phyloP scores from a whole-genome alignment of 2,888 invertebrate genomes.

The Ophioninae sp. region DNA sequence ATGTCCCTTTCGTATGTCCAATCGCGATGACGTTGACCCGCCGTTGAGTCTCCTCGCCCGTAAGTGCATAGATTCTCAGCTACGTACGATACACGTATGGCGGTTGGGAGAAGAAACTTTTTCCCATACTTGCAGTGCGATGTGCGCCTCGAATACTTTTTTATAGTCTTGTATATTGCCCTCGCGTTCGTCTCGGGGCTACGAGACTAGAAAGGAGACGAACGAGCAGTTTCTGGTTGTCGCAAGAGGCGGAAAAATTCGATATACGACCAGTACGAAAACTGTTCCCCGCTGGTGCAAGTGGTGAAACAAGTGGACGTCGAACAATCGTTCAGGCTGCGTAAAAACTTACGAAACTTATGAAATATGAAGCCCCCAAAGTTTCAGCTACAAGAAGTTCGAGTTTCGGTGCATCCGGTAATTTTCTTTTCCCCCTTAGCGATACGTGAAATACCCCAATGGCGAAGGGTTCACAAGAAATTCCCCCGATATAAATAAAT shows the following conservation, averaged over 20 bases:
- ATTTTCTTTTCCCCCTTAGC: conserved; percentile 14
- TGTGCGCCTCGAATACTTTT: conserved; percentile 23
- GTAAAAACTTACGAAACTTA: conserved; percentile 15
- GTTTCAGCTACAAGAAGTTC: conserved; percentile 32
- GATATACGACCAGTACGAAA: conserved; percentile 34
- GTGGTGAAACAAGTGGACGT: conserved; percentile 3
- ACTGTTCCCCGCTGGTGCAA: conserved; percentile 20
- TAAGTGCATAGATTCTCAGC: not conserved
- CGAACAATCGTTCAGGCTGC: not conserved
- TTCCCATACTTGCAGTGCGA: conserved; percentile 34
- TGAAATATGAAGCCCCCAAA: conserved; percentile 34
- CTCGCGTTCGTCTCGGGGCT: conserved; percentile 58
- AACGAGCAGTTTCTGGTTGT: conserved; percentile 28
- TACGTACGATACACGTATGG: conserved; percentile 7
- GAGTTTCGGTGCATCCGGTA: conserved; percentile 27
- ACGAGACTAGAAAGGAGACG: conserved; percentile 2
- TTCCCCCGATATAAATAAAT: conserved; percentile 2
- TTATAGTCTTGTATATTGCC: conserved; percentile 52
- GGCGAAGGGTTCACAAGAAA: conserved; percentile 7
- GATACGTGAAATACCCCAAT: not conserved
- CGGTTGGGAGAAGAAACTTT: conserved; percentile 44
- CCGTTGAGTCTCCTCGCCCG: conserved; percentile 6
- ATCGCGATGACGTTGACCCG: conserved; percentile 16
- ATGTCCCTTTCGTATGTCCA: conserved; percentile 28
- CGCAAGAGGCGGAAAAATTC: conserved; percentile 36